These are phyloP conservation scores for Lycodopsis pacificus DNA, from an alignment of 2,797 vertebrate genomes.

Conservation along the genomic window DNA sequence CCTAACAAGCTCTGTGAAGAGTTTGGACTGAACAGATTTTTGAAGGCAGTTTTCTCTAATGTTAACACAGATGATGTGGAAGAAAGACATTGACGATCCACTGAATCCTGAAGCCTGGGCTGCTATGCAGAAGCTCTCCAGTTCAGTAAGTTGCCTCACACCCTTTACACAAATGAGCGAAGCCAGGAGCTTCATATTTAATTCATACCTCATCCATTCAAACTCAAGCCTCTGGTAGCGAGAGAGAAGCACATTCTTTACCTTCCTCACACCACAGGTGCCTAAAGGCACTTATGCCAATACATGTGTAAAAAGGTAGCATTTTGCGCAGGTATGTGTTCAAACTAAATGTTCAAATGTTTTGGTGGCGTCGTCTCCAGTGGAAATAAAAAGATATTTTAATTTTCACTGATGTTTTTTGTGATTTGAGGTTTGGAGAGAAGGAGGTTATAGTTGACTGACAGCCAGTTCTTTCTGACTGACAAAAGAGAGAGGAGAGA, in stretches of 20 bases:
- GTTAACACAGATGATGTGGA: slow-evolving; percentile 80
- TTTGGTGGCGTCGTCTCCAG: neutral
- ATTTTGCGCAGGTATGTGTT: slow-evolving; percentile 3
- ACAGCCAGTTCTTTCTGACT: slow-evolving; percentile 83
- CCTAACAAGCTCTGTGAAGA: neutral
- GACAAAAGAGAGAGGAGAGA: slow-evolving; percentile 81
- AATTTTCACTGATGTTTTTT: slow-evolving; percentile 30
- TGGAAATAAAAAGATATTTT: neutral
- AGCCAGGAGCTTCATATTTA: slow-evolving; percentile 62
- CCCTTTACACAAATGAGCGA: slow-evolving; percentile 47
- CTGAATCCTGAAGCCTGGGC: slow-evolving; percentile 81
- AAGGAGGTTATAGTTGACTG: slow-evolving; percentile 77
- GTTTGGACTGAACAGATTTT: neutral
- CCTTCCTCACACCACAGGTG: slow-evolving; percentile 34
- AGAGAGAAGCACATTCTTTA: slow-evolving; percentile 24
- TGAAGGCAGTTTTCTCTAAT: slow-evolving; percentile 19
- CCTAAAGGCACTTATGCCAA: neutral
- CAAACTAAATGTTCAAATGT: neutral
- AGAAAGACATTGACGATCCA: slow-evolving; percentile 79
- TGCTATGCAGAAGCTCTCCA: slow-evolving; percentile 82
- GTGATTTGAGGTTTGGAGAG: slow-evolving; percentile 42
- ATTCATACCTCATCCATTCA: slow-evolving; percentile 68
- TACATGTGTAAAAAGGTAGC: neutral
- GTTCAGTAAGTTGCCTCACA: slow-evolving; percentile 75
- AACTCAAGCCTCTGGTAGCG: slow-evolving; percentile 40